phyloP scores from a whole-genome alignment of 1,140 invertebrate species.

The Drosophila orosa region DNA sequence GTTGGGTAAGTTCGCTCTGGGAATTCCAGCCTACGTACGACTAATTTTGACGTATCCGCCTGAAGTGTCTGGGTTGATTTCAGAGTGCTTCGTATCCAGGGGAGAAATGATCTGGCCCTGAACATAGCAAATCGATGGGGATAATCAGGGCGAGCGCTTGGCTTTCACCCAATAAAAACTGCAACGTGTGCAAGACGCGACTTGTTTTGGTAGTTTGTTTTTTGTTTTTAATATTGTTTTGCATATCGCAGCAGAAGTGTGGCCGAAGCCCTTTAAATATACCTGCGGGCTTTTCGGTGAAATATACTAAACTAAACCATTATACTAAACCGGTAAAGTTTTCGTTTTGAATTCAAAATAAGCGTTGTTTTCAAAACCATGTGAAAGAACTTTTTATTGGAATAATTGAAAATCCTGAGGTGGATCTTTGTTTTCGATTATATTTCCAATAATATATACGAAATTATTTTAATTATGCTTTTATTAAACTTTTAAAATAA shows the following conservation, averaged over 20 bases:
- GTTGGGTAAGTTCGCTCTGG: conserved; percentile 11
- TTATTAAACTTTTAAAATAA: background rate
- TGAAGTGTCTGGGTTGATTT: conserved; percentile 29
- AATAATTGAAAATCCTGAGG: background rate
- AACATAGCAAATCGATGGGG: conserved; percentile 60
- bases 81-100: conserved; percentile 63
- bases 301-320: conserved; percentile 6
- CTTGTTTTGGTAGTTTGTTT: conserved; percentile 12
- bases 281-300: background rate
- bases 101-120: conserved; percentile 51
- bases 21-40: background rate
- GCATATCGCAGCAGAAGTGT: conserved; percentile 27
- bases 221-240: conserved; percentile 46
- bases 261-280: conserved; percentile 7
- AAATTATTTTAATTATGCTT: background rate
- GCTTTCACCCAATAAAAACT: conserved; percentile 45
- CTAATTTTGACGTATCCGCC: conserved; percentile 17
- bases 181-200: conserved; percentile 54
- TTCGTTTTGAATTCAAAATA: background rate
- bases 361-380: background rate
- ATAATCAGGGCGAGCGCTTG: background rate
- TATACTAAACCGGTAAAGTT: background rate
- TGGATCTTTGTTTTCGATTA: background rate
- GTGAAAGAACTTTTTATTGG: background rate
- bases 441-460: background rate